These are phyloP conservation scores for Hyperoplus immaculatus DNA, from an alignment of 2,797 vertebrate genomes.

Conservation along the genomic window DNA sequence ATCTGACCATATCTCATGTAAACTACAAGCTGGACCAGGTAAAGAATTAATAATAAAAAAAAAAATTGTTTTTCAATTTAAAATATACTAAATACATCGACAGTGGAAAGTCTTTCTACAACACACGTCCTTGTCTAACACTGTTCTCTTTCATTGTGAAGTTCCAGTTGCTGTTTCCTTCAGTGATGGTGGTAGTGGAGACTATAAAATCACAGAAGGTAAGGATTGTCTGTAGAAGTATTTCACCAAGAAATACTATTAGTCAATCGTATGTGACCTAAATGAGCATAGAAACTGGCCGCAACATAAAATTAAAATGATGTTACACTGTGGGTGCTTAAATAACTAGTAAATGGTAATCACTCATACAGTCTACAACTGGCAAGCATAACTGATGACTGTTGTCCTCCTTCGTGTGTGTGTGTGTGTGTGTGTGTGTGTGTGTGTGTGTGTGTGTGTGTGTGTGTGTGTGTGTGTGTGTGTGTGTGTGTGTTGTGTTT, in stretches of 20 bases:
- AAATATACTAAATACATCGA: not conserved
- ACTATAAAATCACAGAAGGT: slow-evolving; percentile 98
- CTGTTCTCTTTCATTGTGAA: slow-evolving; percentile 58
- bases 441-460: too few species aligned
- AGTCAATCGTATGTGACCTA: too few species aligned
- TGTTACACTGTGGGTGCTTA: too few species aligned
- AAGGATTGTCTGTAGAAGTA: not conserved
- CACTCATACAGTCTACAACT: too few species aligned
- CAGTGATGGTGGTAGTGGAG: slow-evolving; percentile 97
- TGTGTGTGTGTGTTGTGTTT: slow-evolving; percentile 36
- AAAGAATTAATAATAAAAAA: slow-evolving; percentile 17
- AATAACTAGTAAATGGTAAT: too few species aligned
- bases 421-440: too few species aligned
- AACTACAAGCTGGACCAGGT: slow-evolving; percentile 99
- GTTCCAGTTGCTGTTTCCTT: slow-evolving; percentile 99
- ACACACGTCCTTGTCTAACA: not conserved
- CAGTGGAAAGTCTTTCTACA: not conserved
- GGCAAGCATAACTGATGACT: too few species aligned
- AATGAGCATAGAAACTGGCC: too few species aligned
- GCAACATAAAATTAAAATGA: too few species aligned
- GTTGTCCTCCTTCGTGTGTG: too few species aligned
- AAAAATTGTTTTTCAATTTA: not conserved
- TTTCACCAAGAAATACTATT: not conserved
- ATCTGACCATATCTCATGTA: slow-evolving; percentile 96
- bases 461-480: too few species aligned